Evolutionary conservation across 2,113 vertebrate genomes (phyloP), one percentile per base, ranked within the genome.

Genomic region (Stomatorhinus ivindoensis): DNA sequence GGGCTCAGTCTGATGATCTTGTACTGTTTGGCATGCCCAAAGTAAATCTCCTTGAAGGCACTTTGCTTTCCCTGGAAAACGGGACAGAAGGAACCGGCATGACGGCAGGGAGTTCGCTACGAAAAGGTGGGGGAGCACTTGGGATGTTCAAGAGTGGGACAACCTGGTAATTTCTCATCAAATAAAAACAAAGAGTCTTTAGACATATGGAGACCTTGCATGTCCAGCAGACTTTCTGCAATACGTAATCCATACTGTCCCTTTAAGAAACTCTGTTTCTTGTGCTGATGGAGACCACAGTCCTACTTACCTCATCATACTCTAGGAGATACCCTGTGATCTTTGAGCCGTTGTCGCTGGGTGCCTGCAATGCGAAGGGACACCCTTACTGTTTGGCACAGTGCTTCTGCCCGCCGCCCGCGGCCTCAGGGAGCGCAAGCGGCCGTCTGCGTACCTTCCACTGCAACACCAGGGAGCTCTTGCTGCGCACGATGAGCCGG

Each of bases 291-390:
- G 27, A 35, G 15, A 17, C n/a, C n/a, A 39, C 4, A 11, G 24
- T 27, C 50, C 21, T 17, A 11, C 94, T 93, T 94, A 97, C 96
- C 95, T 97, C 96, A 93, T 96, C 95, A 94, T 95, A 97, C 93
- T 97, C 96, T 91, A 97, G 94, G 92, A 95, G 92, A 90, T 95
- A 97, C 90, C 92, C 95, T 21, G 93, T 96, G 92, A 96, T 95
- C 94, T 96, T 96, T 89, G 96, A 96, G 89, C 96, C 96, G 87
- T 97, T 97, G 92, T 96, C 95, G 92, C 94, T 95, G 89, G 96
- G 95, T 11, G 95, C 92, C 96, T 97, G 91, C 55, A 93, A 93
- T 88, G 9, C 86, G 93, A 86, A 91, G 89, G 6, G 53, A 24
- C 50, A 48, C 17, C 6, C 24, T 48, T 47, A 48, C 44, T 13